Evolutionary conservation across 2,888 invertebrate species (phyloP).

Genomic region (Agrotis clavis): DNA sequence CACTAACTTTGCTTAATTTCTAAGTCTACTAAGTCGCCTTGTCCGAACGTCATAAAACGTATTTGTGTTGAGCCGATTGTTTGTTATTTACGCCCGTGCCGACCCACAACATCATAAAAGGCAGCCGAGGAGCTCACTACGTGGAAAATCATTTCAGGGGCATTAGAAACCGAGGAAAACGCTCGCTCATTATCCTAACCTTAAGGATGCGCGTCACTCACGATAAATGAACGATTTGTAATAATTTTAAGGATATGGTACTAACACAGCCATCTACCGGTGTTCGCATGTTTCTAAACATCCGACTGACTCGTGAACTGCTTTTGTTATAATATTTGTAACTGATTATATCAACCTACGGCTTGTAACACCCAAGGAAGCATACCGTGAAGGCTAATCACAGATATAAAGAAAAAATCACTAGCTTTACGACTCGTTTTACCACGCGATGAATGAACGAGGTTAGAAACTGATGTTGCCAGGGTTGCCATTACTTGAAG

Average conservation of each 20-base stretch:
- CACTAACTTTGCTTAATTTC: constrained; percentile 51
- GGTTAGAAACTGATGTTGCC: constrained; percentile 41
- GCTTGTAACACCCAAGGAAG: constrained; percentile 14
- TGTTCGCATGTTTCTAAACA: constrained; percentile 68
- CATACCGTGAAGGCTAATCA: constrained; percentile 19
- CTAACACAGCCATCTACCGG: constrained; percentile 47
- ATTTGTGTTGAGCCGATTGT: constrained; percentile 47
- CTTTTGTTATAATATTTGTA: constrained; percentile 24
- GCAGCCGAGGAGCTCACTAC: constrained; percentile 45
- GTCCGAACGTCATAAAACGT: constrained; percentile 52
- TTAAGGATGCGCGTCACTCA: constrained; percentile 68
- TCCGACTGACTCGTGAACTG: constrained; percentile 51
- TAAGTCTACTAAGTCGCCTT: constrained; percentile 46
- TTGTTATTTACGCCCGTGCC: constrained; percentile 39
- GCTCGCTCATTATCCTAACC: constrained; percentile 73
- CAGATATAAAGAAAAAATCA: constrained; percentile 4
- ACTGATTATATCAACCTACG: constrained; percentile 30
- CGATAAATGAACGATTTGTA: constrained; percentile 63
- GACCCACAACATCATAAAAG: constrained; percentile 59
- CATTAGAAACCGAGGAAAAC: constrained; percentile 84
- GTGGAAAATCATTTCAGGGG: constrained; percentile 73
- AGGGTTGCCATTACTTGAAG: constrained; percentile 33
- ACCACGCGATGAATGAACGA: constrained; percentile 15
- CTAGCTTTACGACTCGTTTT: not conserved
- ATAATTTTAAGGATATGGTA: constrained; percentile 65